phyloP scores from a whole-genome alignment of 2,888 invertebrate species.

The Lasioglossum pauxillum region DNA sequence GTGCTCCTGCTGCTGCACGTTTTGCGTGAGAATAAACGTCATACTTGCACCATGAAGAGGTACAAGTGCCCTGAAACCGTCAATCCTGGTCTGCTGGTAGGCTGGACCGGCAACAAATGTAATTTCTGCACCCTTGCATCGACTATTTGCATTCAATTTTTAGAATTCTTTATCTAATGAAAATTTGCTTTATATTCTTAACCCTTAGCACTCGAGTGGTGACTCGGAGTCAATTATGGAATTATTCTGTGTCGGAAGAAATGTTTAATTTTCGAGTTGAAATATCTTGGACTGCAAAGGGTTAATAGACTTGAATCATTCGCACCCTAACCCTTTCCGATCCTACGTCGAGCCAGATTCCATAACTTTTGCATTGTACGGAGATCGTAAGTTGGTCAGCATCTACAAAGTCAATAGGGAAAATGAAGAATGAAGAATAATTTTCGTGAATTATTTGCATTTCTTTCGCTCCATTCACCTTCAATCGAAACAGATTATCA shows the following conservation, averaged over 20 bases:
- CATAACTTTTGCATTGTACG: background rate
- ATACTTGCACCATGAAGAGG: background rate
- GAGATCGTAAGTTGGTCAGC: background rate
- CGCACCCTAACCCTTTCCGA: background rate
- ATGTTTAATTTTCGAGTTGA: too few relatives aligned
- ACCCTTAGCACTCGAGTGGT: too few relatives aligned
- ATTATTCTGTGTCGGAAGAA: too few relatives aligned
- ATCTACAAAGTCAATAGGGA: too few relatives aligned
- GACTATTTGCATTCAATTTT: background rate
- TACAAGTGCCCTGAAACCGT: background rate
- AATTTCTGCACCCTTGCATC: background rate
- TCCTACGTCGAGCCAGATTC: too few relatives aligned
- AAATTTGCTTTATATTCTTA: background rate
- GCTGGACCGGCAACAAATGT: background rate
- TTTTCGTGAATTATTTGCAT: too few relatives aligned
- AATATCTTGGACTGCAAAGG: too few relatives aligned
- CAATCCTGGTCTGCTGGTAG: background rate
- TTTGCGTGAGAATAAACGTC: conserved; percentile 12
- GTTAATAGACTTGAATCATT: too few relatives aligned
- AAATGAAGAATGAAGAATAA: too few relatives aligned
- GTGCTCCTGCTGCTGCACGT: background rate
- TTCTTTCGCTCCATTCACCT: too few relatives aligned
- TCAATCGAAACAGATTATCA: too few relatives aligned
- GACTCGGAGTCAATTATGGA: too few relatives aligned
- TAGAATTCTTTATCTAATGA: background rate